phyloP scores from a whole-genome alignment of 1,140 invertebrate genomes.

The Drosophila nasuta region DNA sequence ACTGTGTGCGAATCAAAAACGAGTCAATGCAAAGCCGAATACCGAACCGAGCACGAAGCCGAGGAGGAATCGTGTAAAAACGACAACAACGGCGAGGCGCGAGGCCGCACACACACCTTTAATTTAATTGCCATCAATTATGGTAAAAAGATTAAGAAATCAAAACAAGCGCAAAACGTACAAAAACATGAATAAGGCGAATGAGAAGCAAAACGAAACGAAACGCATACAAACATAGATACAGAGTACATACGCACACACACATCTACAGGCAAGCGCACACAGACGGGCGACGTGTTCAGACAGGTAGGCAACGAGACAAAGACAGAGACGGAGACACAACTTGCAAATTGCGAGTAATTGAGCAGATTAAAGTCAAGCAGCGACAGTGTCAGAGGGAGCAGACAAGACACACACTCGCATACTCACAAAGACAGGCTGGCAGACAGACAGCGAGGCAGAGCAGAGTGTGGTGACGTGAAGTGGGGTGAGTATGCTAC shows the following conservation, averaged over 20 bases:
- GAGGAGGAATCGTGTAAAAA: conserved; percentile 29
- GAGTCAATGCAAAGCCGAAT: conserved; percentile 10
- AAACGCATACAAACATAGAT: conserved; percentile 33
- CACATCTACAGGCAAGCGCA: neutral
- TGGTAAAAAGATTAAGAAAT: conserved; percentile 84
- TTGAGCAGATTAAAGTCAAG: conserved; percentile 84
- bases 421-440: neutral
- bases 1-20: conserved; percentile 29
- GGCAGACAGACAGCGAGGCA: neutral
- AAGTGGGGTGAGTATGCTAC: conserved; percentile 14
- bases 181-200: conserved; percentile 71
- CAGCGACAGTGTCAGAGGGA: conserved; percentile 49
- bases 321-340: conserved; percentile 42
- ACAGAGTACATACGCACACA: conserved; percentile 17
- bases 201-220: conserved; percentile 63
- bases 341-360: conserved; percentile 84
- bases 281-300: conserved; percentile 14
- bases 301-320: conserved; percentile 32
- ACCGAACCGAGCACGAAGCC: conserved; percentile 19
- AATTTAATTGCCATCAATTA: conserved; percentile 83
- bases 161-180: conserved; percentile 76
- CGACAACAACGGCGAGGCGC: conserved; percentile 39
- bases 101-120: conserved; percentile 78
- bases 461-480: neutral
- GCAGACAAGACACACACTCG: conserved; percentile 6